Conservation (phyloP, 2,797 vertebrate genomes). For the Meriones psammophilus region DNA sequence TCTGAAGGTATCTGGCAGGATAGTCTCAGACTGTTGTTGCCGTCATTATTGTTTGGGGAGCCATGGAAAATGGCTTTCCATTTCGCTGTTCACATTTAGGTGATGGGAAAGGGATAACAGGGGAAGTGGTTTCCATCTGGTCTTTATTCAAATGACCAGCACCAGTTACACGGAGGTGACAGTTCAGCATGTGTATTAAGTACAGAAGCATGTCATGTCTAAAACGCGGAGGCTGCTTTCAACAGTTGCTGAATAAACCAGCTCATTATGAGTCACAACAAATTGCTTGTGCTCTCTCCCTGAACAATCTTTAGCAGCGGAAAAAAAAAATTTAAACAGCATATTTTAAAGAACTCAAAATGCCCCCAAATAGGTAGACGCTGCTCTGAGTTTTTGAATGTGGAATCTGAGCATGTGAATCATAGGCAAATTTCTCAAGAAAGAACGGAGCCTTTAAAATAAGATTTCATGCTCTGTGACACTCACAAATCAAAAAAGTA, state of each 20-base stretch:
- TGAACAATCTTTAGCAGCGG: constrained; percentile 22
- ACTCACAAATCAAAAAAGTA: constrained; percentile 58
- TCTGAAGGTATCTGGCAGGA: constrained; percentile 68
- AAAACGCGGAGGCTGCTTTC: constrained; percentile 23
- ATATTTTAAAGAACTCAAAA: constrained; percentile 13
- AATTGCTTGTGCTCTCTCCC: not conserved
- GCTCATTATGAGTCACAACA: not conserved
- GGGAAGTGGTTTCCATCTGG: constrained; percentile 76
- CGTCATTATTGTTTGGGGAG: constrained; percentile 76
- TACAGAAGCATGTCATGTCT: constrained; percentile 1
- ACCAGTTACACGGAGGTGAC: not conserved
- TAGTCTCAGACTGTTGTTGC: constrained; percentile 38
- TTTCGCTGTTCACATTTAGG: constrained; percentile 66
- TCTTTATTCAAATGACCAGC: constrained; percentile 57
- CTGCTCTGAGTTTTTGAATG: not conserved
- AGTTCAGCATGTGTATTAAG: not conserved
- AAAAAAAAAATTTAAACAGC: not conserved
- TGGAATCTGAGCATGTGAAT: not conserved
- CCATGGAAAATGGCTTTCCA: constrained; percentile 63
- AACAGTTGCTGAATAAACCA: constrained; percentile 47
- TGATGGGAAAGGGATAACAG: constrained; percentile 58
- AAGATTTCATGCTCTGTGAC: constrained; percentile 64
- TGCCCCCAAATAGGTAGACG: not conserved
- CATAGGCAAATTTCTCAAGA: constrained; percentile 31
- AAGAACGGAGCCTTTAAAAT: constrained; percentile 54